phyloP scores from a whole-genome alignment of 2,797 vertebrate genomes.

The Hippopotamyrus pictus region DNA sequence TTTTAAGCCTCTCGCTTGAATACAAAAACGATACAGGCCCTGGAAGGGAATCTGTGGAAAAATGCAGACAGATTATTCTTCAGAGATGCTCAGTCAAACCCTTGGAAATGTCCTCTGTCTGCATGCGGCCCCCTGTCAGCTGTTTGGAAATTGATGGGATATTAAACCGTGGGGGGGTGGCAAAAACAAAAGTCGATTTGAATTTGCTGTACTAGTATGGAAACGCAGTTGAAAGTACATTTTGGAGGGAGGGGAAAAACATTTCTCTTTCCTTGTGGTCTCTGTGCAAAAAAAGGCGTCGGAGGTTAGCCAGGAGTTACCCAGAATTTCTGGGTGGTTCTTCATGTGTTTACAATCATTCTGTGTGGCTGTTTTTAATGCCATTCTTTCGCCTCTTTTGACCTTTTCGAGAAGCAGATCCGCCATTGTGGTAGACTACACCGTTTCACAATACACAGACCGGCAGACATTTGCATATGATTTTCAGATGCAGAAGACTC shows the following conservation, averaged over 20 bases:
- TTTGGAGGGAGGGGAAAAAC: neutral
- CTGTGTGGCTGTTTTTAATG: neutral
- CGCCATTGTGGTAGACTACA: neutral
- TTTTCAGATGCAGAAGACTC: neutral
- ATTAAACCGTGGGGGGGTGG: neutral
- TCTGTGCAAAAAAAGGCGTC: neutral
- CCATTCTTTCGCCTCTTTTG: neutral
- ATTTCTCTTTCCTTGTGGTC: neutral
- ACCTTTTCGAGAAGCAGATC: neutral
- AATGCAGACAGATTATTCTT: neutral
- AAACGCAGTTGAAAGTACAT: neutral
- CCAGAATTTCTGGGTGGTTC: neutral
- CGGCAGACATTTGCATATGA: neutral
- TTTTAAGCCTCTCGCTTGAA: slow-evolving; percentile 13
- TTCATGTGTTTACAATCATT: neutral
- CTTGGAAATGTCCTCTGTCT: neutral
- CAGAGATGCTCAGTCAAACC: slow-evolving; percentile 11
- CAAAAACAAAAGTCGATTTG: neutral
- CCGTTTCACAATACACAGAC: neutral
- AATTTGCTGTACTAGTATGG: neutral
- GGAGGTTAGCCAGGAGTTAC: neutral
- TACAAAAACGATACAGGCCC: slow-evolving; percentile 10
- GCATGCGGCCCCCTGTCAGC: neutral
- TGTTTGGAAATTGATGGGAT: neutral
- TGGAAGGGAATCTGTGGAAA: neutral